Base-by-base conservation (phyloP, 1,140 invertebrate species). In the Heliconius hermathena region DNA sequence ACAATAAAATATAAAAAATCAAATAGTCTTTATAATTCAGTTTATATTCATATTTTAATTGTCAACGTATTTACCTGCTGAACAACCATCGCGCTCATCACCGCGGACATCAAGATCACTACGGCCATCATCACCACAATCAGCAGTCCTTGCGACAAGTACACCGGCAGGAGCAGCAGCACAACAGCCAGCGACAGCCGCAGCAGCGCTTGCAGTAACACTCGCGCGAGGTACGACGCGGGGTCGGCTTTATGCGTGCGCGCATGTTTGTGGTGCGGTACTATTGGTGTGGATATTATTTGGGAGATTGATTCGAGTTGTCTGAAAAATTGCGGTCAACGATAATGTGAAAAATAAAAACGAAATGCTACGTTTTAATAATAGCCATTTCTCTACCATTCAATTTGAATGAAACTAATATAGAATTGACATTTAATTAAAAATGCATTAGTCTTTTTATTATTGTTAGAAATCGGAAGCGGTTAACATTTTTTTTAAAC, bases 141-240 rank as follows among this genome's bases (percentile, higher is more conserved):
- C 77, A 87, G 75, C 49, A 71, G 66, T 75, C 77, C 70, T 22
- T 74, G 52, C 82, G 76, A 60, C 86, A 91, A 20, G 70, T 70
- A 76, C 87, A 90, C 74, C 85, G 86, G 76, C 86, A 90, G 3
- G 38, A 76, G 79, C 70, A 86, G 79, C 89, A 91, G 77, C 90
- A 91, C 26, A 79, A 36, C 36, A 89, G 74, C 86, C 85, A 86
- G 33, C 82, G 66, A 73, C 83, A 88, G 11, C 84, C 83, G 46
- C 49, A 74, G 76, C 89, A 89, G 38, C 88, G 87, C 22, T 80
- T 77, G 76, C 89, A 91, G 46, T 26, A 75, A 33, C 81, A 90
- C 80, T 91, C 86, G 83, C 90, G 89, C 83, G 87, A 83, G 79
- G 71, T 26, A 1, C 81, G 13, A 33, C 73, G 49, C 41, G 18